Conservation (phyloP, 2,888 invertebrate species). For the Eurois occulta region DNA sequence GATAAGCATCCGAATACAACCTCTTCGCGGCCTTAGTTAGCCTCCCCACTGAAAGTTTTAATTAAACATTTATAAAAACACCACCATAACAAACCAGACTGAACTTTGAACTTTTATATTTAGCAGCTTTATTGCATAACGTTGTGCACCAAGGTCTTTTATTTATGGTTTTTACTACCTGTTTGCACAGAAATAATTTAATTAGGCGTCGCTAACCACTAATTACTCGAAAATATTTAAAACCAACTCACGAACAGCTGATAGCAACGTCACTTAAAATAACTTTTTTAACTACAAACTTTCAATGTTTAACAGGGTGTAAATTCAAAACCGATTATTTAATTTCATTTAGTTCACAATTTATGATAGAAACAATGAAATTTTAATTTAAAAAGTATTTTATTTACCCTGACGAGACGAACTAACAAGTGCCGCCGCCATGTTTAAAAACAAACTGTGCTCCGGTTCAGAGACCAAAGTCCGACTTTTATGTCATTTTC, state of each 20-base stretch:
- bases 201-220: conserved; percentile 7
- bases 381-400: conserved; percentile 73
- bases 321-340: conserved; percentile 42
- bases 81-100: conserved; percentile 77
- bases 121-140: conserved; percentile 84
- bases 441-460: conserved; percentile 79
- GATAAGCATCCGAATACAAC: conserved; percentile 92
- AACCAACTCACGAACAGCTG: conserved; percentile 81
- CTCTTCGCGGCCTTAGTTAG: conserved; percentile 89
- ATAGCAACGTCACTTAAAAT: conserved; percentile 75
- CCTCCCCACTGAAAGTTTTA: conserved; percentile 85
- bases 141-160: conserved; percentile 31
- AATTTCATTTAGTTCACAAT: conserved; percentile 37
- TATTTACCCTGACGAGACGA: conserved; percentile 90
- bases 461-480: conserved; percentile 62
- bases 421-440: conserved; percentile 89
- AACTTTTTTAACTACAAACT: conserved; percentile 64
- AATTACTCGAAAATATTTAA: conserved; percentile 63
- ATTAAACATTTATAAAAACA: conserved; percentile 68
- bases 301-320: conserved; percentile 13
- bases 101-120: conserved; percentile 88
- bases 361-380: conserved; percentile 26
- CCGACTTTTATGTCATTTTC: neutral
- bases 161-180: conserved; percentile 26
- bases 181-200: conserved; percentile 23